These are phyloP conservation scores for Trichonephila clavipes DNA, from an alignment of 1,140 invertebrate genomes.

Conservation along the genomic window DNA sequence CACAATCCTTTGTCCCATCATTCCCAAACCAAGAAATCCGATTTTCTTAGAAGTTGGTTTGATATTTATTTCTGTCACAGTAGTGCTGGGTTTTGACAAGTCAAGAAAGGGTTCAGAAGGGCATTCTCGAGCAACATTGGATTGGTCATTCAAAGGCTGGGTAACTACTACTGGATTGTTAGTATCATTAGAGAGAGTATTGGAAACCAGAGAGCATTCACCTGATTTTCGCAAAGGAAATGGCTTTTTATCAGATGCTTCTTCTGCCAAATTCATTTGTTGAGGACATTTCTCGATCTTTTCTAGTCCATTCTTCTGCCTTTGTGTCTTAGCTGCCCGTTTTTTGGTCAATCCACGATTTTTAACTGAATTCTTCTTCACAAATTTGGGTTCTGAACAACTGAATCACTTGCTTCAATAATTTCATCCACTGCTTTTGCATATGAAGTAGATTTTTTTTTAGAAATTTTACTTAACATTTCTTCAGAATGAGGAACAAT, in stretches of 20 bases:
- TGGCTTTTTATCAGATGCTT: too few relatives aligned
- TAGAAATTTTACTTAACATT: too few relatives aligned
- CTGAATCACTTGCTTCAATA: not conserved
- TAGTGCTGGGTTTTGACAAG: not conserved
- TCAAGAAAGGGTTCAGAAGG: not conserved
- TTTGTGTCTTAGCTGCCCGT: not conserved
- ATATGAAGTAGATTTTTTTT: not conserved
- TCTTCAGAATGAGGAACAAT: too few relatives aligned
- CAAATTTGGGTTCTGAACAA: too few relatives aligned
- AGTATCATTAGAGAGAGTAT: not conserved
- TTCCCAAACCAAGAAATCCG: slow-evolving; percentile 74
- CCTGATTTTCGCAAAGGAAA: not conserved
- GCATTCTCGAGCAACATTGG: not conserved
- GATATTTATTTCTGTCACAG: not conserved
- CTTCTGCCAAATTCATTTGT: too few relatives aligned
- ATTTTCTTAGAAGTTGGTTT: not conserved
- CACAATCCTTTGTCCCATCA: not conserved
- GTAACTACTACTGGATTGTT: too few relatives aligned
- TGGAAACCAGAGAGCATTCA: not conserved
- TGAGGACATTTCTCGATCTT: not conserved
- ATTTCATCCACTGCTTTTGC: not conserved
- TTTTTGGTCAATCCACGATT: too few relatives aligned
- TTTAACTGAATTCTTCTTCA: too few relatives aligned
- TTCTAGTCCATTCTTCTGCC: not conserved
- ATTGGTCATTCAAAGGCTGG: too few relatives aligned